Base-by-base conservation (phyloP, 1,140 invertebrate species). In the Sycophila sp. region DNA sequence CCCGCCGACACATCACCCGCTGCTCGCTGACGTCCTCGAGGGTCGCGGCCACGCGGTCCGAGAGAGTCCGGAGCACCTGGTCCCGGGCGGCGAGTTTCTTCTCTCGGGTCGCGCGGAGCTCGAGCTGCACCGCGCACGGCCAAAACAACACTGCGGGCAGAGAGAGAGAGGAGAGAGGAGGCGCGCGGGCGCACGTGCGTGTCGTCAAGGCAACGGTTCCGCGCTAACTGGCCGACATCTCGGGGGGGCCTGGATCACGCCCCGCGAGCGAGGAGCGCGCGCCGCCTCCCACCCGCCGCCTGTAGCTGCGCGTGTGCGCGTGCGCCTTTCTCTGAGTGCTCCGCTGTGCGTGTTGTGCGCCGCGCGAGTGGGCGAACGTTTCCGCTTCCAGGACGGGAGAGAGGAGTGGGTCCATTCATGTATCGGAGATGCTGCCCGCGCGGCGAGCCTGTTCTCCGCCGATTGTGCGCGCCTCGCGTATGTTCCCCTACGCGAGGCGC, bases 131-230 rank as follows among this genome's bases (percentile, higher is more conserved):
- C n/a, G 19, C 15, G 1, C n/a, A 22, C 42, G 7, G 10, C 17
- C 8, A 11, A 17, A 22, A 22, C 17, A 22, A 24, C 5, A 22
- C 38, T 40, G n/a, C 42, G 64, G 26, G 19, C 28, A n/a, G 49
- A 47, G 69, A 32, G 42, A 58, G 60, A 62, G 69, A 68, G 24
- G 19, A 49, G 36, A 22, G 17, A 34, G 40, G 67, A 67, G 65
- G 67, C 69, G 67, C 75, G 70, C 76, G 77, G 82, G 83, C 81
- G 79, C 77, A 77, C 71, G 80, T 77, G 80, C 80, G 81, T 84
- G 83, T 86, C 79, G 83, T 79, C 83, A 82, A 83, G 85, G 83
- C 85, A 85, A 85, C 84, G 83, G 83, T 85, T 85, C 81, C 80
- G 79, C 81, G 84, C 81, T 85, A 82, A 86, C 85, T 86, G 85